These are phyloP conservation scores for Acomys russatus DNA, from an alignment of 2,797 vertebrate species.

Conservation along the genomic window DNA sequence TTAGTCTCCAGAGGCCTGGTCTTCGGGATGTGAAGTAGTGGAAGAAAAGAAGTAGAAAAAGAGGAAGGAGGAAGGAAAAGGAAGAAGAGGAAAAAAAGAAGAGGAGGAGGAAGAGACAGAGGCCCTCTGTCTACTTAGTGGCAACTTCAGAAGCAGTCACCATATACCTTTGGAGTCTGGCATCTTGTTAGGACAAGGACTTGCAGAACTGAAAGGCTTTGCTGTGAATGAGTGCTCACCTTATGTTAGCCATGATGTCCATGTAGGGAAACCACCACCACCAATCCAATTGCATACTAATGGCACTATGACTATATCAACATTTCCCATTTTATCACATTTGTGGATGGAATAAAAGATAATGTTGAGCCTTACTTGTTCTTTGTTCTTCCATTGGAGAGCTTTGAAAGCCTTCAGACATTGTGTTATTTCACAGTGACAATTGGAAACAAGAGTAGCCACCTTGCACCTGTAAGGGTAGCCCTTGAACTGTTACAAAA, in stretches of 20 bases:
- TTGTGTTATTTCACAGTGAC: background rate
- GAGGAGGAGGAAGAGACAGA: background rate
- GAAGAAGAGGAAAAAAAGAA: background rate
- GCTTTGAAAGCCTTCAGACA: background rate
- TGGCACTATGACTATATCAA: background rate
- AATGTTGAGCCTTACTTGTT: background rate
- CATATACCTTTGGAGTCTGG: background rate
- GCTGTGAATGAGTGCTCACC: background rate
- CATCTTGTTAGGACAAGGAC: background rate
- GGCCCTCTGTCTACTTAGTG: background rate
- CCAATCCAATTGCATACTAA: background rate
- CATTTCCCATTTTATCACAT: background rate
- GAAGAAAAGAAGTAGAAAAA: background rate
- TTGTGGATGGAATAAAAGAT: constrained; percentile 8
- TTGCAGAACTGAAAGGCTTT: background rate
- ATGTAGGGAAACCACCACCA: background rate
- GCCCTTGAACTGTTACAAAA: constrained; percentile 13
- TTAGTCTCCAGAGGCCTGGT: background rate
- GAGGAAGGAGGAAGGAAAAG: too few relatives aligned
- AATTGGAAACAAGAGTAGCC: background rate
- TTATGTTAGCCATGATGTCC: background rate
- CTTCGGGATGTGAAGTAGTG: background rate
- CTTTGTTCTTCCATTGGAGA: background rate
- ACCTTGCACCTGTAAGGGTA: background rate
- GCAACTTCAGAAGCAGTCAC: constrained; percentile 2